Base-by-base conservation (phyloP, 2,797 vertebrate species). In the Sandelia bainsii region DNA sequence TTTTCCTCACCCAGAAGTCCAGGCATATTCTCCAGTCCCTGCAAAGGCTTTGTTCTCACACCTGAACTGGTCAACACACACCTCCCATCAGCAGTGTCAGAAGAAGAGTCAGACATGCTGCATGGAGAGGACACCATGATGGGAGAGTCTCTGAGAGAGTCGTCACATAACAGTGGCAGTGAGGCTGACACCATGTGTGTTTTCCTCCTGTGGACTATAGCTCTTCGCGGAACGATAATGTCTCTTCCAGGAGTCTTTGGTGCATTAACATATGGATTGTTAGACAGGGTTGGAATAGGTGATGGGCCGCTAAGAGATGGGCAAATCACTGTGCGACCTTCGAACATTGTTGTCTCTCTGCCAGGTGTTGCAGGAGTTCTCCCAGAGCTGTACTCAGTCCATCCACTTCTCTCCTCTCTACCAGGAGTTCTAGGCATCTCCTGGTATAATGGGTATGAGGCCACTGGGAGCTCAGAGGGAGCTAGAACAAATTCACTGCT, bases 361-460 rank as follows among this genome's bases (percentile, higher is more conserved):
- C 94, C 94, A 0, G 95, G 95, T 0, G 95, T 98, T 69, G 94
- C 90, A 1, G 96, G 96, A 77, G 95, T 80, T 1, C 93, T 95
- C 50, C 89, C 92, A 0, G 93, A 95, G 75, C 91, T 94, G 89
- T 92, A 94, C 0, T 90, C 92, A 39, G 92, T 94, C 1, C 82
- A 87, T 8, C 93, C 83, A 29, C 80, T 81, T 22, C 81, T 91
- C 1, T 96, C 96, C 69, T 96, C 96, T 77, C 93, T 91, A 40
- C 93, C 97, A 0, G 97, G 97, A 2, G 97, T 98, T 80, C 93
- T 93, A 0, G 97, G 97, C 45, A 94, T 93, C 75, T 97, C 96
- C 69, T 96, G 96, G 57, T 95, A 95, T 0, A 87, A 45, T 0
- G 90, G 46, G 8, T 90, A 92, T 46, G 93, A 94, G 58, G 87